These are phyloP conservation scores for Cassiopea andromeda DNA, from an alignment of 30 jellyfish, hydroid and myxozoan species.

Conservation along the genomic window DNA sequence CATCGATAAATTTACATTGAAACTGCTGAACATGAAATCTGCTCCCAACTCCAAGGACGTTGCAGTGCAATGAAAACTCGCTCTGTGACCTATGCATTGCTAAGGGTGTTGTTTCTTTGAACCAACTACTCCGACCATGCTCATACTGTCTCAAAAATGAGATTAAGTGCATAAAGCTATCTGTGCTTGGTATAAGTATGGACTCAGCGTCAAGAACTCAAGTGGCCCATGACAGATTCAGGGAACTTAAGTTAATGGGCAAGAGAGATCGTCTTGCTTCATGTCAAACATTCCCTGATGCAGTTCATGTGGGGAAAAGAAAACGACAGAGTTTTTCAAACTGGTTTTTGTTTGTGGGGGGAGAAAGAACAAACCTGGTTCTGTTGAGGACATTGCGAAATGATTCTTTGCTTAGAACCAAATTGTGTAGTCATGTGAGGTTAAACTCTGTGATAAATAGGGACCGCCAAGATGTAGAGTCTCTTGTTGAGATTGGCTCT, in stretches of 20 bases:
- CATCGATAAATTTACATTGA: too few relatives aligned
- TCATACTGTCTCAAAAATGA: neutral
- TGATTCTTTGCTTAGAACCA: neutral
- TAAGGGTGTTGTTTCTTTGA: neutral
- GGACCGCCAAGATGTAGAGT: slow-evolving; percentile 53
- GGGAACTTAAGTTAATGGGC: slow-evolving; percentile 5
- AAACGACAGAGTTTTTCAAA: slow-evolving; percentile 45
- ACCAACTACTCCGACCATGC: neutral
- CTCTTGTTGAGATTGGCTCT: slow-evolving; percentile 32
- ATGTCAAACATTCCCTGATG: slow-evolving; percentile 51
- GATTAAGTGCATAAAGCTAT: neutral
- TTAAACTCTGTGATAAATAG: slow-evolving; percentile 44
- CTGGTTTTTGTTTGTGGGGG: slow-evolving; percentile 48
- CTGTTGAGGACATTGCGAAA: slow-evolving; percentile 22
- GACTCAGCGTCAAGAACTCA: neutral
- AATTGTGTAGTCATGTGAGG: neutral
- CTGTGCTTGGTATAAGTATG: neutral
- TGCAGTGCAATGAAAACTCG: neutral
- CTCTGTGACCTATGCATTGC: neutral
- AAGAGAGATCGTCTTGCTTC: neutral
- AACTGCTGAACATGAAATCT: too few relatives aligned
- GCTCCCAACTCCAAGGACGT: too few relatives aligned
- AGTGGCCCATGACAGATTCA: slow-evolving; percentile 35
- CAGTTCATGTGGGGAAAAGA: slow-evolving; percentile 46
- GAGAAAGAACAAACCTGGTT: slow-evolving; percentile 27